Conservation (phyloP, 2,113 vertebrate species). For the Coreoperca whiteheadi region DNA sequence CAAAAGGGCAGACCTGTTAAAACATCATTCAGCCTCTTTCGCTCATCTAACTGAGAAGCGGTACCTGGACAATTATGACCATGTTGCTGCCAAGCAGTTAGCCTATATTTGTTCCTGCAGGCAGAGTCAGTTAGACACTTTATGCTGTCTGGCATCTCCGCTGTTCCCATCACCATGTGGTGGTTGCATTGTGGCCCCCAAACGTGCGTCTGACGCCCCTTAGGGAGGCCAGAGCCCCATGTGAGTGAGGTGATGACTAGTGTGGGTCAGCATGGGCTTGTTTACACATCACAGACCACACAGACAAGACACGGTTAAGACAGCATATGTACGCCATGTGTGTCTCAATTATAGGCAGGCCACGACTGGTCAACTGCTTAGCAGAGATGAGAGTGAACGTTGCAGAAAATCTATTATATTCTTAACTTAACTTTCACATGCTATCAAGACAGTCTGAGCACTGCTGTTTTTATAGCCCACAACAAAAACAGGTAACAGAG, state of each 20-base stretch:
- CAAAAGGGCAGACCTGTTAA: constrained; percentile 22
- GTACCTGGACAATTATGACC: constrained; percentile 1
- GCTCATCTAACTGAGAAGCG: constrained; percentile 1
- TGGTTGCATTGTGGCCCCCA: constrained; percentile 21
- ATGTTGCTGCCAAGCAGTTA: not conserved
- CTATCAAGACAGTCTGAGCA: not conserved
- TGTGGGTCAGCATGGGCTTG: constrained; percentile 73
- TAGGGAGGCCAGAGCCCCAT: constrained; percentile 50
- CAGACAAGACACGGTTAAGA: constrained; percentile 76
- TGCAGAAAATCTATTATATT: constrained; percentile 18
- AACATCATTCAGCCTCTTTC: constrained; percentile 17
- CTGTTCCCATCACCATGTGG: constrained; percentile 60
- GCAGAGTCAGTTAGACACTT: constrained; percentile 7
- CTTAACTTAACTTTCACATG: not conserved
- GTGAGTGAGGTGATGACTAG: constrained; percentile 76
- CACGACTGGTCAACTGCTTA: constrained; percentile 57
- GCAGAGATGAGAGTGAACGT: constrained; percentile 43
- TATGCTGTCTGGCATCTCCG: constrained; percentile 11
- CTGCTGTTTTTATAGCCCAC: constrained; percentile 10
- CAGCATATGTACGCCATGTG: constrained; percentile 79
- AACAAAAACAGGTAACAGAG: constrained; percentile 43
- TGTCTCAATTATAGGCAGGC: constrained; percentile 74
- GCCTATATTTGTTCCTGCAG: not conserved
- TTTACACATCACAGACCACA: constrained; percentile 81
- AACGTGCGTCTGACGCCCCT: constrained; percentile 46